phyloP scores from a whole-genome alignment of 2,113 vertebrate genomes.

The Notarius quadriscutis region DNA sequence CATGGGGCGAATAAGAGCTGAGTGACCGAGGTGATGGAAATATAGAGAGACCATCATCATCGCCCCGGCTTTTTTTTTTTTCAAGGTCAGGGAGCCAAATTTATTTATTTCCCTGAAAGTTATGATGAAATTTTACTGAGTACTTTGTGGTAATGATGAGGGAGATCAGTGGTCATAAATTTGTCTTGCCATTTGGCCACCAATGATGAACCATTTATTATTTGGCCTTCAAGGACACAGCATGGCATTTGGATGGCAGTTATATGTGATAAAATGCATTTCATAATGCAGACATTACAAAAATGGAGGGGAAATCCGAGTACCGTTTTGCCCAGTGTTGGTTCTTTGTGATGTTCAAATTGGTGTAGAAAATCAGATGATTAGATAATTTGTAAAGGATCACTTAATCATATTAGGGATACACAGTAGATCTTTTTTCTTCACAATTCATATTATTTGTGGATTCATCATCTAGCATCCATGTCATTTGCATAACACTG shows the following conservation, averaged over 20 bases:
- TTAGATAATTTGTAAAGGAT: neutral
- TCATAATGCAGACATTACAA: conserved; percentile 71
- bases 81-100: conserved; percentile 79
- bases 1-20: conserved; percentile 52
- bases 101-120: conserved; percentile 80
- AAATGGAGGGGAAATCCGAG: conserved; percentile 70
- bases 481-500: conserved; percentile 62
- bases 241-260: conserved; percentile 72
- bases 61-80: conserved; percentile 48
- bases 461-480: conserved; percentile 31
- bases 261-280: conserved; percentile 70
- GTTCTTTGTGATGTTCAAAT: neutral
- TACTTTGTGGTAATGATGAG: conserved; percentile 77
- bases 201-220: conserved; percentile 77
- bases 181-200: conserved; percentile 72
- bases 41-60: conserved; percentile 65
- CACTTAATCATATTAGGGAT: conserved; percentile 12
- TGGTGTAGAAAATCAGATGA: neutral
- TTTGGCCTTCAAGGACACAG: conserved; percentile 75
- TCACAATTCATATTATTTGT: neutral
- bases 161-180: conserved; percentile 75
- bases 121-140: conserved; percentile 80
- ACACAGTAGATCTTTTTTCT: conserved; percentile 8
- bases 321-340: conserved; percentile 29
- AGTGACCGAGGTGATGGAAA: conserved; percentile 52